A percentile compares a stretch with the other conserved stretches of the same genome.
Conservation (phyloP, 2,888 invertebrate species). For the Chouioia cunea region DNA sequence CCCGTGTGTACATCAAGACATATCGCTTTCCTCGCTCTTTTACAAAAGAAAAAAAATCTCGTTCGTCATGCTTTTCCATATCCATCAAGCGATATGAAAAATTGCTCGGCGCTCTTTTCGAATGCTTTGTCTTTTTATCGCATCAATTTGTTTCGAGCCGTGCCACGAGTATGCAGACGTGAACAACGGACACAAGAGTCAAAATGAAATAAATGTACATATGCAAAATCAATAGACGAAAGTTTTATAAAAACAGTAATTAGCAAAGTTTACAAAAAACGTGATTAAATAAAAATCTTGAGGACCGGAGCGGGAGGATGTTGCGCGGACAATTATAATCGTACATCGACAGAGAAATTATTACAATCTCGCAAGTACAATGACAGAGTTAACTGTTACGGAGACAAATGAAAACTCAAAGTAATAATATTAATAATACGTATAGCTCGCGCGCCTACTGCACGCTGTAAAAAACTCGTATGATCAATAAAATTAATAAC, state of each 20-base stretch:
- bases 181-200: constrained; percentile 53
- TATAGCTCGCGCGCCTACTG: constrained; percentile 54
- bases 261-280: not conserved
- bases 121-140: constrained; percentile 37
- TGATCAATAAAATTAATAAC: constrained; percentile 67
- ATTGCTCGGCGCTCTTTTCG: constrained; percentile 32
- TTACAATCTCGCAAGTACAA: constrained; percentile 42
- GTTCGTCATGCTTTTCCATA: constrained; percentile 51
- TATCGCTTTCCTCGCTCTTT: constrained; percentile 48
- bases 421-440: constrained; percentile 52
- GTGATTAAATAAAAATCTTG: not conserved
- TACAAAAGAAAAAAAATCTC: constrained; percentile 44
- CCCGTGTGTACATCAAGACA: constrained; percentile 61
- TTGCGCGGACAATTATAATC: constrained; percentile 29
- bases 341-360: constrained; percentile 39
- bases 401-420: constrained; percentile 28
- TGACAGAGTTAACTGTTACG: constrained; percentile 49
- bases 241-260: constrained; percentile 49
- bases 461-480: constrained; percentile 54
- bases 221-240: constrained; percentile 58
- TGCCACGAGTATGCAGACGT: constrained; percentile 51
- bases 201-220: constrained; percentile 36
- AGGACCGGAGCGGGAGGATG: constrained; percentile 55
- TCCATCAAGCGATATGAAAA: constrained; percentile 32
- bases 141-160: constrained; percentile 37